Evolutionary conservation across 2,113 vertebrate species (phyloP).

Genomic region (Pimephales promelas): DNA sequence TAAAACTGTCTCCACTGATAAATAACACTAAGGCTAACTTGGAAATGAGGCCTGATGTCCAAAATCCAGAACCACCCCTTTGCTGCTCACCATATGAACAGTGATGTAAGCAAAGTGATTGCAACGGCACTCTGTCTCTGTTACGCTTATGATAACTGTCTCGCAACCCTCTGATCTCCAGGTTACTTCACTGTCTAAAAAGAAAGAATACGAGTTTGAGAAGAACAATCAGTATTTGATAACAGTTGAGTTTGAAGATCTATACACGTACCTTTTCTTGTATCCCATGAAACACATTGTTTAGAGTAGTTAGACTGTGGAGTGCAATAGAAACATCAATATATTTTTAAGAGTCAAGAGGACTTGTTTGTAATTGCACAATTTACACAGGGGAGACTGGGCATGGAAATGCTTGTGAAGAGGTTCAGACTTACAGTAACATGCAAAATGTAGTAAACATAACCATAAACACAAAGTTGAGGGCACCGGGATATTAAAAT

Average conservation of each 20-base stretch:
- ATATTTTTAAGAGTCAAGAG: no score
- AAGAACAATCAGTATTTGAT: background rate
- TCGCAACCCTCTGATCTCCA: constrained; percentile 69
- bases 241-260: background rate
- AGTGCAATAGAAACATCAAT: no score
- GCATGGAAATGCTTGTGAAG: no score
- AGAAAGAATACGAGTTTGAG: background rate
- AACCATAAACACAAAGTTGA: background rate
- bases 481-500: no score
- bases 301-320: no score
- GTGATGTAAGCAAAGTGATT: constrained; percentile 76
- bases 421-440: background rate
- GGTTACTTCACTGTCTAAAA: constrained; percentile 62
- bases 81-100: constrained; percentile 72
- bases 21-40: no score
- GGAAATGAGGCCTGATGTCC: no score
- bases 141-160: constrained; percentile 26
- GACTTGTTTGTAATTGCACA: no score
- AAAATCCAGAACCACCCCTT: no score
- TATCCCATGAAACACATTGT: no score
- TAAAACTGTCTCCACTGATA: no score
- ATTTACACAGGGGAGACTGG: no score
- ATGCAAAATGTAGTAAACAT: background rate
- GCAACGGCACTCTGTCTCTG: constrained; percentile 69
- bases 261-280: background rate